Base-by-base conservation (phyloP, 2,888 invertebrate genomes). In the Ophion ventricosus region DNA sequence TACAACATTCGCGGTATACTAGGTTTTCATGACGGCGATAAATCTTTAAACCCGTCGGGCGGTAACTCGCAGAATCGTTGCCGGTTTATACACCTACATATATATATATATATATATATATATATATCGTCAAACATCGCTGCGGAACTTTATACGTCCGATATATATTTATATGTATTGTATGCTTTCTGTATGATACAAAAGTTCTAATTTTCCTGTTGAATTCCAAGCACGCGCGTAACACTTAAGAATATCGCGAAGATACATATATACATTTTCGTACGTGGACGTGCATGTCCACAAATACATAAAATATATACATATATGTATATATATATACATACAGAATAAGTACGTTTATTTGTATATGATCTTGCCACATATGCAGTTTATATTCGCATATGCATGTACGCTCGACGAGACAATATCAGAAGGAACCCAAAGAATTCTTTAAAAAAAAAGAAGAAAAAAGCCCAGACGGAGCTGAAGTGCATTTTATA, bases 211-310 rank as follows among this genome's bases (percentile, higher is more conserved):
- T 86, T 85, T 76, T 81, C 73, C 26, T 54, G 25, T 74, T 73
- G 59, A 82, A 86, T 86, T 86, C 86, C 67, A 66, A 73, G 76
- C 86, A 86, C 84, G 86, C 67, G 83, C 81, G 84, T 85, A 83
- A 85, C 84, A 86, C 84, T 85, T 83, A 61, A 78, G 77, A 82
- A 80, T 83, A 83, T 85, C 85, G 79, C 61, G 76, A 81, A 81
- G 81, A 83, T 83, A 83, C 64, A 40, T 69, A 66, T 35, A 43
- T 26, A 57, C 25, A 11, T 61, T 67, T 17, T 35, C 57, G 57
- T 23, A 23, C 57, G 57, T 57, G 20, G 2, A 20, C 57, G 23
- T 57, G 8, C 57, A 23, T 17, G 57, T 8, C 5, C 23, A 1
- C 20, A 57, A 10, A 57, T n/a, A 23, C 20, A 23, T 49, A 67